These are phyloP conservation scores for Muschampia plurimacula DNA, from an alignment of 2,888 invertebrate species.

Conservation along the genomic window DNA sequence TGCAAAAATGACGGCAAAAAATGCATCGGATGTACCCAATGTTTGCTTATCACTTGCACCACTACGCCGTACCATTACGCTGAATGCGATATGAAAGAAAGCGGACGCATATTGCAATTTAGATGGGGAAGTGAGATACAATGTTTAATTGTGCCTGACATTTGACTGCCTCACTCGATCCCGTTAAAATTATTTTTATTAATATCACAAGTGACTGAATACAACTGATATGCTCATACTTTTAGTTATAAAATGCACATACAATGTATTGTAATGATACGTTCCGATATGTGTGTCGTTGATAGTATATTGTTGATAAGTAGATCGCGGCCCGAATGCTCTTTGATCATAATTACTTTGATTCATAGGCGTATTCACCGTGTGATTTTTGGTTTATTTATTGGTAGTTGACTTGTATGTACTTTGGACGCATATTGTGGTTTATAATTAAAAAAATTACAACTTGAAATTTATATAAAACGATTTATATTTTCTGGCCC, in stretches of 20 bases:
- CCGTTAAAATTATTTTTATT: constrained; percentile 45
- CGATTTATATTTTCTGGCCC: too few species aligned
- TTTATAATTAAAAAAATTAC: too few species aligned
- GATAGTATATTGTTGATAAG: not conserved
- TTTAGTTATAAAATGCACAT: not conserved
- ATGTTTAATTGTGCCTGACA: constrained; percentile 72
- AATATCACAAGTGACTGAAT: constrained; percentile 13
- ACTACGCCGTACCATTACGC: constrained; percentile 21
- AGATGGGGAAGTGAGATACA: constrained; percentile 74
- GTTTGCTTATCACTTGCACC: constrained; percentile 46
- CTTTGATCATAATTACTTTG: not conserved
- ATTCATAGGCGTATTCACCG: not conserved
- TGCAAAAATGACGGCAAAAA: not conserved
- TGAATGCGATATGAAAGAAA: constrained; percentile 58
- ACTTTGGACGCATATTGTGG: too few species aligned
- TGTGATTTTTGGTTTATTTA: not conserved
- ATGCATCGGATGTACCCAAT: constrained; percentile 14
- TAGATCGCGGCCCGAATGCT: constrained; percentile 3
- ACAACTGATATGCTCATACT: constrained; percentile 9
- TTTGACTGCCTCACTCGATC: constrained; percentile 48
- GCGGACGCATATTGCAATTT: constrained; percentile 79
- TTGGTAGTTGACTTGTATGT: not conserved
- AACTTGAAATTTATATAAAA: too few species aligned
- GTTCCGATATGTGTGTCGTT: not conserved
- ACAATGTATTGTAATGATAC: constrained; percentile 10